Evolutionary conservation across 1,140 invertebrate species (phyloP).

Genomic region (Berghia stephanieae): DNA sequence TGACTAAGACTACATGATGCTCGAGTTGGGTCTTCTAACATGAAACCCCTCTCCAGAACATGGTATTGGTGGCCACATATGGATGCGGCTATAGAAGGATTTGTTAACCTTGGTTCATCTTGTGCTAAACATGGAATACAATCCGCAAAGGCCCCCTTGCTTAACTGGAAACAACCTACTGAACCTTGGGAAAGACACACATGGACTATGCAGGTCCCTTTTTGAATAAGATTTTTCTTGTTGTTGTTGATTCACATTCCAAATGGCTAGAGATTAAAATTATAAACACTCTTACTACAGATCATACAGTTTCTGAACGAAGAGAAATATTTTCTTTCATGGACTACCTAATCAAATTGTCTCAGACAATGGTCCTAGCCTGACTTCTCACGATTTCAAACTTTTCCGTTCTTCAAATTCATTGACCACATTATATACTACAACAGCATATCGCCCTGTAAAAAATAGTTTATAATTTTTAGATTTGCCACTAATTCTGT

Average conservation of each 20-base stretch:
- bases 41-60: conserved; percentile 69
- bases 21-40: conserved; percentile 69
- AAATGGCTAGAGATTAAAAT: conserved; percentile 41
- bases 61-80: conserved; percentile 71
- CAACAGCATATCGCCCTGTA: no score
- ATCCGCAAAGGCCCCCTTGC: conserved; percentile 33
- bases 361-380: conserved; percentile 60
- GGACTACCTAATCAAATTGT: conserved; percentile 53
- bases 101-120: conserved; percentile 64
- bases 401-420: no score
- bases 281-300: conserved; percentile 36
- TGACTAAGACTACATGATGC: conserved; percentile 66
- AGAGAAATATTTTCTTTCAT: conserved; percentile 28
- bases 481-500: no score
- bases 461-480: no score
- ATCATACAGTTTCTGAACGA: conserved; percentile 32
- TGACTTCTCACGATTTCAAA: conserved; percentile 54
- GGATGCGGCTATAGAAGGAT: conserved; percentile 66
- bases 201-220: conserved; percentile 50
- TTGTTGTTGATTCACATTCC: conserved; percentile 38
- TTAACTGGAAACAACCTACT: conserved; percentile 38
- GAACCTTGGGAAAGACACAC: conserved; percentile 35
- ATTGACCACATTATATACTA: no score
- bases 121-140: conserved; percentile 50
- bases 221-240: conserved; percentile 27